Conservation (phyloP, 2,888 invertebrate genomes). For the Lasiommata megera region DNA sequence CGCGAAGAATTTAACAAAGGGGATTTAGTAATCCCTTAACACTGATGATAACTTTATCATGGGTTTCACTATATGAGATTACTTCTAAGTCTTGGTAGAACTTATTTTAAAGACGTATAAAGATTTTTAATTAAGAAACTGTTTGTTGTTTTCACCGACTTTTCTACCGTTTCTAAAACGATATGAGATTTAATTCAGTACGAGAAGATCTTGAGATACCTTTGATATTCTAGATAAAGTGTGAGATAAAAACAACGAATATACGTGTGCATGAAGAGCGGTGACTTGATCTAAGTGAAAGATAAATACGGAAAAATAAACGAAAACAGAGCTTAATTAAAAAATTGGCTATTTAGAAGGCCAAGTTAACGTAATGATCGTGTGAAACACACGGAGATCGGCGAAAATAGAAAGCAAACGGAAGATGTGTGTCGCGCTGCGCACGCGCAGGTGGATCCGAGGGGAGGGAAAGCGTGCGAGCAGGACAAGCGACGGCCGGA, state of each 20-base stretch:
- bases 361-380: slow-evolving; percentile 28
- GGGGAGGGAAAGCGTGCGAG: slow-evolving; percentile 51
- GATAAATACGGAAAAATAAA: neutral
- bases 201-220: too few relatives aligned
- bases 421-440: slow-evolving; percentile 72
- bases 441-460: slow-evolving; percentile 65
- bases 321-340: slow-evolving; percentile 19
- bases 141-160: too few relatives aligned
- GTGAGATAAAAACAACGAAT: too few relatives aligned
- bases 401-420: slow-evolving; percentile 80
- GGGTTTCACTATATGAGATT: neutral
- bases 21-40: slow-evolving; percentile 8
- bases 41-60: neutral
- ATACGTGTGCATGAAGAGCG: neutral
- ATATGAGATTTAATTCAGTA: too few relatives aligned
- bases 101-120: too few relatives aligned
- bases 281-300: neutral
- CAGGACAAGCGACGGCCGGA: slow-evolving; percentile 54
- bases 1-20: slow-evolving; percentile 18
- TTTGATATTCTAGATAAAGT: too few relatives aligned
- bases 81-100: neutral
- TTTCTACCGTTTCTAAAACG: too few relatives aligned
- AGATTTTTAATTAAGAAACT: too few relatives aligned
- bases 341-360: slow-evolving; percentile 19
- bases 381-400: slow-evolving; percentile 51